Evolutionary conservation across 2,113 vertebrate species (phyloP).

Genomic region (Emydocephalus ijimae): DNA sequence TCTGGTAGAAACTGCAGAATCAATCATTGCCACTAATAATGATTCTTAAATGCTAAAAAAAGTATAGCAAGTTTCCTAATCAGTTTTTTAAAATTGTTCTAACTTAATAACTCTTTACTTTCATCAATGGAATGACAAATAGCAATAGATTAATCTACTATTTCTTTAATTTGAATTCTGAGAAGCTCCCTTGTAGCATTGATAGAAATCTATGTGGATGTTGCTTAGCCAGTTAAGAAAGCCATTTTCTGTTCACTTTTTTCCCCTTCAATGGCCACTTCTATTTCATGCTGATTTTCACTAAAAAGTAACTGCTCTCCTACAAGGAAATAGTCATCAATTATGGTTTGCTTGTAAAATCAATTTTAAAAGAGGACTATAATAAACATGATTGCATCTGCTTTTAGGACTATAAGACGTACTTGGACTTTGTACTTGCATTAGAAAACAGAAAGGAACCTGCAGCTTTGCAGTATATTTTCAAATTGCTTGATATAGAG

Average conservation of each 20-base stretch:
- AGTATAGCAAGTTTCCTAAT: neutral
- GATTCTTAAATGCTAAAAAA: neutral
- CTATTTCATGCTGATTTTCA: constrained; percentile 54
- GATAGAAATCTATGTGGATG: constrained; percentile 33
- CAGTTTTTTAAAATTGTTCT: neutral
- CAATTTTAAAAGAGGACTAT: constrained; percentile 57
- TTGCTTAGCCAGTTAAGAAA: constrained; percentile 6
- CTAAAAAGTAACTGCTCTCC: constrained; percentile 53
- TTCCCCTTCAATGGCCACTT: constrained; percentile 31
- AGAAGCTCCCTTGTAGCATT: constrained; percentile 1
- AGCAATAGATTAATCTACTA: constrained; percentile 17
- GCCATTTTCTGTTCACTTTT: constrained; percentile 19
- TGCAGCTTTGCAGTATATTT: constrained; percentile 94
- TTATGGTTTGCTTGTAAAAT: constrained; percentile 64
- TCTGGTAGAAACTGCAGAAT: fast-evolving
- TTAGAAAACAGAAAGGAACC: constrained; percentile 98
- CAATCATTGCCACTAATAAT: neutral
- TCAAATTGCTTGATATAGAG: constrained; percentile 96
- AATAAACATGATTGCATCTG: constrained; percentile 59
- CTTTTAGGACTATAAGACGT: constrained; percentile 95
- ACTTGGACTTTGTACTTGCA: constrained; percentile 95
- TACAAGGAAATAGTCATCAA: constrained; percentile 61
- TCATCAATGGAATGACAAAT: neutral
- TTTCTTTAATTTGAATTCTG: constrained; percentile 9
- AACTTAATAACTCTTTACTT: neutral